phyloP scores from a whole-genome alignment of 2,113 vertebrate species.

The Petrocephalus microphthalmus region DNA sequence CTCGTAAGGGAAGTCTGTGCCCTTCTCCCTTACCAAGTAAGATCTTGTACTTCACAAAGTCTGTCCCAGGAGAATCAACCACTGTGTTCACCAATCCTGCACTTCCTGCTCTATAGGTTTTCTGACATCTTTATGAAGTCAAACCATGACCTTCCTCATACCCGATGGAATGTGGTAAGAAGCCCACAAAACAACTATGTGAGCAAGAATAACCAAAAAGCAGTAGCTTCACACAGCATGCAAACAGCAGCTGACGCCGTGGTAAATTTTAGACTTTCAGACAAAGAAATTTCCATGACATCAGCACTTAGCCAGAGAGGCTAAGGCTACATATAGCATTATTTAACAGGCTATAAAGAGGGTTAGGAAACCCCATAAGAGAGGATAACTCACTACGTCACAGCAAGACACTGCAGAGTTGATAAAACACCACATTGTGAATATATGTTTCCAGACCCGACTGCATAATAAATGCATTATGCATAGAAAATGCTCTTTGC shows the following conservation, averaged over 20 bases:
- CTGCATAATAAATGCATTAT: neutral
- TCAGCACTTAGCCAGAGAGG: neutral
- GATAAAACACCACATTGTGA: neutral
- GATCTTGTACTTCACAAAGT: neutral
- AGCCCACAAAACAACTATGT: neutral
- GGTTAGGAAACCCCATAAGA: neutral
- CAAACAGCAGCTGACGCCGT: neutral
- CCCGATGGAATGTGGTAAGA: neutral
- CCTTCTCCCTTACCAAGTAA: neutral
- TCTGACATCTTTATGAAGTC: neutral
- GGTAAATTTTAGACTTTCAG: neutral
- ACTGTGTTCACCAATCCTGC: neutral
- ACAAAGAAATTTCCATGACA: neutral
- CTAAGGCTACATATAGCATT: neutral
- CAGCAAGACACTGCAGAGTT: neutral
- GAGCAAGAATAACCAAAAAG: neutral
- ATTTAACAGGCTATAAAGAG: neutral
- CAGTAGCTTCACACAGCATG: neutral
- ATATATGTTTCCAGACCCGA: neutral
- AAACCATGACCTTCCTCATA: neutral
- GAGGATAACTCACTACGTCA: neutral
- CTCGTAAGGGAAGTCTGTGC: neutral
- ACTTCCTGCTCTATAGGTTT: neutral
- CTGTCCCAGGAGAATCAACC: neutral
- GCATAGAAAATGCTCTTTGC: neutral